Percentiles rank a stretch among this genome's conserved stretches.
These are phyloP conservation scores for Zygaena filipendulae DNA, from an alignment of 2,888 invertebrate species.

Conservation along the genomic window DNA sequence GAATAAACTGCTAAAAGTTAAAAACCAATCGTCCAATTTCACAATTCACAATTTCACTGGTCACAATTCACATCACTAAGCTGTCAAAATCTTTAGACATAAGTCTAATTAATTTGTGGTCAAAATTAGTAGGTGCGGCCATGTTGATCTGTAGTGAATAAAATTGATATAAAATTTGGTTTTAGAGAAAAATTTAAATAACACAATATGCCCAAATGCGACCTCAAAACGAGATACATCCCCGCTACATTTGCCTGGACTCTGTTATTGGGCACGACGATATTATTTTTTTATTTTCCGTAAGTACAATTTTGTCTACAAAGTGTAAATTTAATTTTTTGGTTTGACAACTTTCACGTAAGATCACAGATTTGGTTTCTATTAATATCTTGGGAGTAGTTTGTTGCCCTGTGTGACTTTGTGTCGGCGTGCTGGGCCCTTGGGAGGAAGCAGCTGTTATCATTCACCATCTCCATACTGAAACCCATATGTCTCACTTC, in stretches of 20 bases:
- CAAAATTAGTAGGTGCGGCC: constrained; percentile 68
- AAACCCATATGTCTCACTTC: too few relatives aligned
- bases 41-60: too few relatives aligned
- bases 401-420: constrained; percentile 30
- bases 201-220: constrained; percentile 93
- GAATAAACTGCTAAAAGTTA: too few relatives aligned
- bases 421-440: too few relatives aligned
- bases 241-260: constrained; percentile 99
- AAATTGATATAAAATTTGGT: constrained; percentile 55
- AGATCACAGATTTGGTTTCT: constrained; percentile 49
- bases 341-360: constrained; percentile 62
- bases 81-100: constrained; percentile 11
- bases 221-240: constrained; percentile 95
- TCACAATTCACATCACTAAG: too few relatives aligned
- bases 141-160: constrained; percentile 70
- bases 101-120: too few relatives aligned
- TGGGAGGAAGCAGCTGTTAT: too few relatives aligned
- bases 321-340: constrained; percentile 46
- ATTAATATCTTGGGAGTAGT: constrained; percentile 45
- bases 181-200: constrained; percentile 57
- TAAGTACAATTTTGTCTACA: constrained; percentile 75
- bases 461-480: too few relatives aligned
- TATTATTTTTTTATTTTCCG: constrained; percentile 97
- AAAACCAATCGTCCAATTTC: too few relatives aligned
- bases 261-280: constrained; percentile 91